phyloP scores from a whole-genome alignment of 1,140 invertebrate species.

The Temnothorax curvispinosus region DNA sequence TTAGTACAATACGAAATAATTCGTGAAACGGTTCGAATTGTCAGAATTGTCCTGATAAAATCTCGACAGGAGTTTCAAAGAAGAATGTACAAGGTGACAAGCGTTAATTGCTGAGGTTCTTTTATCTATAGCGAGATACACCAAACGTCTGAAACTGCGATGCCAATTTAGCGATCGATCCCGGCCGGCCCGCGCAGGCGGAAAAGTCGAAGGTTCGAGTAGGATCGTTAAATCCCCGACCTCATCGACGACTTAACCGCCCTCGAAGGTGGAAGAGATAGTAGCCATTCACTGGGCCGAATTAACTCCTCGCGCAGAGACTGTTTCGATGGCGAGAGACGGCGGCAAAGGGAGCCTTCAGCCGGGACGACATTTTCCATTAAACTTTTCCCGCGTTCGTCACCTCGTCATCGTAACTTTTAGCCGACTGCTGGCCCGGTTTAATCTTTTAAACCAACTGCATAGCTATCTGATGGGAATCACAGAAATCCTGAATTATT shows the following conservation, averaged over 20 bases:
- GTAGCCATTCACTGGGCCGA: slow-evolving; percentile 67
- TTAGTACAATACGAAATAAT: neutral
- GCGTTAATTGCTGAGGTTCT: slow-evolving; percentile 52
- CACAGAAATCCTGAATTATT: neutral
- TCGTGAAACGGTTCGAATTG: neutral
- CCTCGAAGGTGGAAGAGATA: slow-evolving; percentile 70
- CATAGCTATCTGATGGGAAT: slow-evolving; percentile 30
- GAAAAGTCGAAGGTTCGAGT: slow-evolving; percentile 63
- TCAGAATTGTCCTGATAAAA: slow-evolving; percentile 14
- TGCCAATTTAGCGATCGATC: slow-evolving; percentile 66
- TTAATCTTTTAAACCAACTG: slow-evolving; percentile 61
- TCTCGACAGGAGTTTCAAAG: neutral
- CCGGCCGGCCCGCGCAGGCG: neutral
- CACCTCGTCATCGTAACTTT: slow-evolving; percentile 61
- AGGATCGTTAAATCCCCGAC: slow-evolving; percentile 71
- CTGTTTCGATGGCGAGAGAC: slow-evolving; percentile 66
- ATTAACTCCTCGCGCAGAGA: slow-evolving; percentile 62
- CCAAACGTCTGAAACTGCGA: slow-evolving; percentile 21
- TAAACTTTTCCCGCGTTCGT: slow-evolving; percentile 66
- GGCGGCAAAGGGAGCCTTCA: slow-evolving; percentile 35
- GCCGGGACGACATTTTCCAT: slow-evolving; percentile 65
- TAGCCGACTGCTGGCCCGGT: slow-evolving; percentile 19
- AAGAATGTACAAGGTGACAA: neutral
- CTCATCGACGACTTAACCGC: slow-evolving; percentile 71
- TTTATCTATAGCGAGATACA: slow-evolving; percentile 24